Percentiles rank a stretch among this genome's conserved stretches.
Evolutionary conservation across 1,140 invertebrate genomes (phyloP).

Genomic region (Trinorchestia longiramus): DNA sequence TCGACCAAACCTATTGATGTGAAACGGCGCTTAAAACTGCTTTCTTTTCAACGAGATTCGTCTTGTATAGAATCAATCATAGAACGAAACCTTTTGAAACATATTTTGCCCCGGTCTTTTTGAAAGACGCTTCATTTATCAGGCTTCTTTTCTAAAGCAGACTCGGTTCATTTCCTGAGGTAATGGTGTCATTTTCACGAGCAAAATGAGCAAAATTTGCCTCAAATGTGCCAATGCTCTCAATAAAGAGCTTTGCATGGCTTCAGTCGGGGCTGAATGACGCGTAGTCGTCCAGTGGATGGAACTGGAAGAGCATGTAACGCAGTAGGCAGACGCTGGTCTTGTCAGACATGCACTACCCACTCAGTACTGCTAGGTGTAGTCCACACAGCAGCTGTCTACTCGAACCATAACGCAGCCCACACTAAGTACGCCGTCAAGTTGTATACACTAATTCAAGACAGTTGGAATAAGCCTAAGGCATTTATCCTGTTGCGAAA

Average conservation of each 20-base stretch:
- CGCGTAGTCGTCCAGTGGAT: background rate
- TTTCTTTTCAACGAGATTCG: background rate
- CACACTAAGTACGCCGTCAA: no score
- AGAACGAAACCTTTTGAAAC: background rate
- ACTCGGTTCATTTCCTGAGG: background rate
- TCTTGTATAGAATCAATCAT: slow-evolving; percentile 1
- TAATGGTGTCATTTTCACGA: slow-evolving; percentile 8
- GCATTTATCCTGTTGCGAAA: no score
- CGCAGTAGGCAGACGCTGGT: background rate
- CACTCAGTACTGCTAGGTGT: no score
- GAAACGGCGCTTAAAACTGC: background rate
- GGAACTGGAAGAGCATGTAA: background rate
- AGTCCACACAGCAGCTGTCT: no score
- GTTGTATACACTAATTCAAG: no score
- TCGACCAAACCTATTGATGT: background rate
- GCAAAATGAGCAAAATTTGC: background rate
- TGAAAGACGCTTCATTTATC: slow-evolving; percentile 1
- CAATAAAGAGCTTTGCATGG: background rate
- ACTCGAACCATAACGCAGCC: no score
- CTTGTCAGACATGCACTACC: background rate
- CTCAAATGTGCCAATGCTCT: background rate
- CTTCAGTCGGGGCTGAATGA: background rate
- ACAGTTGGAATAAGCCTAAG: no score
- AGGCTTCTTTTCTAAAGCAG: background rate
- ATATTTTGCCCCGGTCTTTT: background rate